Base-by-base conservation (phyloP, 2,113 vertebrate genomes). In the Hemicordylus capensis region DNA sequence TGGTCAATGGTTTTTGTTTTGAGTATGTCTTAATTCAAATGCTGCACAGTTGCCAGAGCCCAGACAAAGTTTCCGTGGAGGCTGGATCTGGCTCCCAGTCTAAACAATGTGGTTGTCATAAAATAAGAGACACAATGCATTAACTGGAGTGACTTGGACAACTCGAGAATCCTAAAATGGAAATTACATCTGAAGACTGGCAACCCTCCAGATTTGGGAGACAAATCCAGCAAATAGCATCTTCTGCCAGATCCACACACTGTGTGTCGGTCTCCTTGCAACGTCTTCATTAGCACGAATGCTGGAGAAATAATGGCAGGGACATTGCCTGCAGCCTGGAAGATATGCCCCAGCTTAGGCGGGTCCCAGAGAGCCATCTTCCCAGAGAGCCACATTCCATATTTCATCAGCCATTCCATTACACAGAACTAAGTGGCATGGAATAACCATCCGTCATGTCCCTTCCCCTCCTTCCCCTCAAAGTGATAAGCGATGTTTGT, bases 361-460 rank as follows among this genome's bases (percentile, higher is more conserved):
- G 0, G 9, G n/a, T 4, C 87, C 89, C 92, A 87, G 85, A 78
- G 88, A 95, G 84, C 89, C 56, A 85, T n/a, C n/a, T n/a, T 4
- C 87, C 89, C 92, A 87, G 85, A 78, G 88, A 95, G 84, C 89
- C 56, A 85, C 89, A 95, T 94, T 92, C 93, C 89, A 67, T 95
- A 94, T 95, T 95, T 95, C 92, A 95, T 90, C 93, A 94, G 82
- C 92, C 88, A 90, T 93, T 93, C 93, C 88, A 88, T 94, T 95
- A 94, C 70, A 88, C 88, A 87, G 90, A 94, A 95, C 93, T 95
- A 94, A 96, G 92, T 92, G 93, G 73, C 91, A 93, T 88, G 87
- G 92, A 95, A 95, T 93, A 94, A 96, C 93, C 87, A 95, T 95
- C 92, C 79, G 78, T 95, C 96, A 95, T 95, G 91, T 91, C 88